Evolutionary conservation across 2,888 invertebrate species (phyloP), one percentile per base, ranked within the genome.

Genomic region (Adineta ricciae): DNA sequence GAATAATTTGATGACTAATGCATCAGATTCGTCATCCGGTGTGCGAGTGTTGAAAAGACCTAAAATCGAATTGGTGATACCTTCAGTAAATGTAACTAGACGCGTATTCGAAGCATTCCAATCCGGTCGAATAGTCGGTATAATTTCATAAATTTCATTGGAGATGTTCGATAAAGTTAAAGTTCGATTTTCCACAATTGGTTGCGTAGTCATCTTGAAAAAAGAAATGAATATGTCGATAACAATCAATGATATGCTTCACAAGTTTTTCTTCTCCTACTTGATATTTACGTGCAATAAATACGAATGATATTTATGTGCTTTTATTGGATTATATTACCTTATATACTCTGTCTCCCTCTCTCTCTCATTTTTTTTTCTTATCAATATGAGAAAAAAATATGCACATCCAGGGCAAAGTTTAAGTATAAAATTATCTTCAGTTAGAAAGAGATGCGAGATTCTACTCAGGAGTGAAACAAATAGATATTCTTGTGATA

Each of bases 1-100:
- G 84, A 88, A 90, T 24, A 89, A 88, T 24, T 90, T 87, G 85
- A 90, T 88, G 27, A 89, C 11, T 38, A 86, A n/a, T 24, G 82
- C 73, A 8, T 85, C 52, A n/a, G 52, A 78, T 78, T 78, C 11
- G 41, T 78, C n/a, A n/a, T 78, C 78, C 21, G 9, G 2, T n/a
- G 0, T 78, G 14, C 41, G 21, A 78, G 21, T 78, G 41, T 78
- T 24, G 41, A 78, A 78, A n/a, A 78, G 41, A 41, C 78, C 78
- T n/a, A 78, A 11, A n/a, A 41, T 78, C 4, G 78, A 7, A 78
- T 78, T 78, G 21, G 78, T 41, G 9, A 78, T 78, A 41, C 78
- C 78, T 24, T 78, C 78, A 19, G 24, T 41, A 41, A 78, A 78
- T 41, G 38, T 78, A 11, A 41, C n/a, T 19, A 78, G 41, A 19